These are phyloP conservation scores for Picathartes gymnocephalus DNA, from an alignment of 2,113 vertebrate species.

Conservation along the genomic window DNA sequence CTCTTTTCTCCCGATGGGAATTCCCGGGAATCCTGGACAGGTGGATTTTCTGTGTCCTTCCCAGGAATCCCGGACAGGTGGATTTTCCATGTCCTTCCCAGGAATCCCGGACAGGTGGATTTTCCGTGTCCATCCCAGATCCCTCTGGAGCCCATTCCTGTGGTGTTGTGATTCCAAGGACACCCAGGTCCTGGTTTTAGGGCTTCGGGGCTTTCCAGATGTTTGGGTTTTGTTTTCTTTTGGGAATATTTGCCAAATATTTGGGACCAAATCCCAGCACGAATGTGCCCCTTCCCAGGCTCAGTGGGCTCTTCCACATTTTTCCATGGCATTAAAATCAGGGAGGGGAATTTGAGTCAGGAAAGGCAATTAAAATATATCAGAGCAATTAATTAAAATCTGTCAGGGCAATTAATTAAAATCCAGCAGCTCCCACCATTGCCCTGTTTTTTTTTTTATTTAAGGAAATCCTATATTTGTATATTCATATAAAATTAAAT, in stretches of 20 bases:
- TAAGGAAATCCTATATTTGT: not conserved
- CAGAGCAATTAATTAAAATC: not conserved
- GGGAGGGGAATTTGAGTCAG: not conserved
- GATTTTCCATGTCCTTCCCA: fast-evolving
- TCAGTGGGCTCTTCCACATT: not conserved
- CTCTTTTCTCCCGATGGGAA: fast-evolving
- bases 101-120: fast-evolving
- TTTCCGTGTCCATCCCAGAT: not conserved
- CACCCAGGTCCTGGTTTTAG: not conserved
- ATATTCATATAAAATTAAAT: not conserved
- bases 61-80: not conserved
- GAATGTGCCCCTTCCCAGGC: not conserved
- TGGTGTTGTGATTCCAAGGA: not conserved
- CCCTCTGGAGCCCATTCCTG: not conserved
- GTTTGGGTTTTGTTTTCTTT: not conserved
- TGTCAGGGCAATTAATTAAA: not conserved
- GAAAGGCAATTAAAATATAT: not conserved
- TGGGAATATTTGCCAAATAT: not conserved
- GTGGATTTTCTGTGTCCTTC: not conserved
- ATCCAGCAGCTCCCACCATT: not conserved
- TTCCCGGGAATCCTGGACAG: fast-evolving
- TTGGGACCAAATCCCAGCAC: not conserved
- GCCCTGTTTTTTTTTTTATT: not conserved
- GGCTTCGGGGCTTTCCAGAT: not conserved
- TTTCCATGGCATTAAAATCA: not conserved